phyloP scores from a whole-genome alignment of 2,113 vertebrate genomes.

The Haemorhous mexicanus region DNA sequence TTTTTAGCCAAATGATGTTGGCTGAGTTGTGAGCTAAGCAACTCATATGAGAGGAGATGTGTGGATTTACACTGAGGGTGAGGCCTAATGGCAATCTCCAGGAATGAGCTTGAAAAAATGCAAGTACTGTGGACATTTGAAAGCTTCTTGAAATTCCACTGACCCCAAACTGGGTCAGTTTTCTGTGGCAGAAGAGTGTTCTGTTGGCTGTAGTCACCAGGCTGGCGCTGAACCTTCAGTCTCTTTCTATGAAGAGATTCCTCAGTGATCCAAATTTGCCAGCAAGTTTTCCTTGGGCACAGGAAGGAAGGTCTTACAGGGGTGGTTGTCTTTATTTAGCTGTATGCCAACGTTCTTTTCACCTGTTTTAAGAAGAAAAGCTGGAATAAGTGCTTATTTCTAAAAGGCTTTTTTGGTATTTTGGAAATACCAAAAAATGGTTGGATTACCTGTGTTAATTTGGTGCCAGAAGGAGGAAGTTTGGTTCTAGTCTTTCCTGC shows the following conservation, averaged over 20 bases:
- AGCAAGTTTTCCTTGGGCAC: background rate
- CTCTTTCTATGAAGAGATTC: background rate
- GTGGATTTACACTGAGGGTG: background rate
- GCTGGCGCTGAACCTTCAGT: background rate
- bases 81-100: background rate
- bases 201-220: background rate
- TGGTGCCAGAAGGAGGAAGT: background rate
- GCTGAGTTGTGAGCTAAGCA: background rate
- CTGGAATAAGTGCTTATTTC: background rate
- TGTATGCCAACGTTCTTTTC: background rate
- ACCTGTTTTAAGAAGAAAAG: background rate
- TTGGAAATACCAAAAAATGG: background rate
- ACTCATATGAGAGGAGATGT: accelerated
- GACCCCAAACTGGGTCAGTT: background rate
- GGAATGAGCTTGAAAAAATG: background rate
- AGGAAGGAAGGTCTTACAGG: background rate
- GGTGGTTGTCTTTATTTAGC: background rate
- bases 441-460: background rate
- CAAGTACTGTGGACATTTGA: background rate
- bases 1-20: background rate
- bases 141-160: background rate
- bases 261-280: background rate
- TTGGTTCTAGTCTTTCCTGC: background rate
- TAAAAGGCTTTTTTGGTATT: background rate
- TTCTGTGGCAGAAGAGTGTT: background rate